Evolutionary conservation across 2,797 vertebrate species (phyloP).

Genomic region (Cuculus canorus): DNA sequence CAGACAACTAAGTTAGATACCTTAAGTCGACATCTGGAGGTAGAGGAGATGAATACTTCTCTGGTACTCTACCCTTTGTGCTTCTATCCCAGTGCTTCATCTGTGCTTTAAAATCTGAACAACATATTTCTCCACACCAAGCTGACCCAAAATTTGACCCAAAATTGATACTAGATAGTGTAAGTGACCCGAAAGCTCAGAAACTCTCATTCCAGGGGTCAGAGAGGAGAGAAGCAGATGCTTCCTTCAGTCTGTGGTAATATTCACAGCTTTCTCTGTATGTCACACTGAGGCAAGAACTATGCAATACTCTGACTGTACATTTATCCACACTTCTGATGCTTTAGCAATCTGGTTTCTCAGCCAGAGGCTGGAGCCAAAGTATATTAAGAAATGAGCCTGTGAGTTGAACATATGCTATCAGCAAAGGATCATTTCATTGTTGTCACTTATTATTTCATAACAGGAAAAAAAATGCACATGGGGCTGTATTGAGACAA

Average conservation of each 20-base stretch:
- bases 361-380: conserved; percentile 29
- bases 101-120: neutral
- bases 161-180: neutral
- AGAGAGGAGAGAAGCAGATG: neutral
- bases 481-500: neutral
- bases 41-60: neutral
- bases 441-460: conserved; percentile 28
- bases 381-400: conserved; percentile 14
- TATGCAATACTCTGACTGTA: neutral
- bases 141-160: neutral
- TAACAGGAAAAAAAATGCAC: neutral
- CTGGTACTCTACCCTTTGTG: neutral
- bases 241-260: neutral
- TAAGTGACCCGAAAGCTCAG: neutral
- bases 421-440: conserved; percentile 13
- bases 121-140: neutral
- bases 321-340: neutral
- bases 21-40: neutral
- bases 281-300: conserved; percentile 6
- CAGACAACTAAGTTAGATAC: neutral
- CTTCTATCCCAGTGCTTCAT: neutral
- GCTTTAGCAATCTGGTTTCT: conserved; percentile 17
- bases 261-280: neutral
- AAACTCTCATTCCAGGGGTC: neutral
- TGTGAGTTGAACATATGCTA: conserved; percentile 1